Percentiles rank a stretch among this genome's conserved stretches.
Evolutionary conservation across 2,888 invertebrate genomes (phyloP).

Genomic region (Stenichneumon culpator): DNA sequence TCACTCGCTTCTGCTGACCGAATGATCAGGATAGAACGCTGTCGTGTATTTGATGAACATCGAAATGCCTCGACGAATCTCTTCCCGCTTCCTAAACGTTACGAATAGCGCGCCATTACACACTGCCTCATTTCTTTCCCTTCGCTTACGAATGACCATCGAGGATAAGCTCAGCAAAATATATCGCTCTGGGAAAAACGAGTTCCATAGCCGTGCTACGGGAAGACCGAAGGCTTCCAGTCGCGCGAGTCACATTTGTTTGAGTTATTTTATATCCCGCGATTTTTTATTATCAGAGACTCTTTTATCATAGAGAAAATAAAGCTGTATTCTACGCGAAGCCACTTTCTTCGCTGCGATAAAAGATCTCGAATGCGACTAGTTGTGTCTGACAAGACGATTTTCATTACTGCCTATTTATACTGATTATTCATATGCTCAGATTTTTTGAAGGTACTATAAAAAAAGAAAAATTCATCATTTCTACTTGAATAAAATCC

Average conservation of each 20-base stretch:
- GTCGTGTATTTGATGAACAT: constrained; percentile 30
- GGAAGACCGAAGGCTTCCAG: constrained; percentile 22
- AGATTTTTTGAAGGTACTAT: neutral
- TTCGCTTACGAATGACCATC: constrained; percentile 83
- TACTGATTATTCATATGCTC: neutral
- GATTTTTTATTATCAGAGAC: constrained; percentile 84
- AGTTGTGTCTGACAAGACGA: neutral
- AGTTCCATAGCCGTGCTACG: constrained; percentile 52
- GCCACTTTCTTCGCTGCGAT: neutral
- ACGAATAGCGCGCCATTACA: constrained; percentile 81
- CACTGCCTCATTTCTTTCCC: constrained; percentile 78
- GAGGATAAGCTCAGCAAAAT: constrained; percentile 82
- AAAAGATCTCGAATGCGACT: neutral
- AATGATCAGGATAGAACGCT: constrained; percentile 11
- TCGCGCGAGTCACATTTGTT: constrained; percentile 80
- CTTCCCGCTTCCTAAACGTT: constrained; percentile 80
- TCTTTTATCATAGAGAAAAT: neutral
- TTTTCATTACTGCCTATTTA: neutral
- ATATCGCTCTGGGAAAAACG: constrained; percentile 78
- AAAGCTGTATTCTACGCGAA: neutral
- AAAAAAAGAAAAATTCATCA: neutral
- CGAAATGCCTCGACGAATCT: constrained; percentile 79
- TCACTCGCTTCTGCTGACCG: constrained; percentile 3
- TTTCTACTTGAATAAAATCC: neutral
- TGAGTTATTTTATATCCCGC: constrained; percentile 84